phyloP scores from a whole-genome alignment of 2,797 vertebrate species.

The Pterois miles region DNA sequence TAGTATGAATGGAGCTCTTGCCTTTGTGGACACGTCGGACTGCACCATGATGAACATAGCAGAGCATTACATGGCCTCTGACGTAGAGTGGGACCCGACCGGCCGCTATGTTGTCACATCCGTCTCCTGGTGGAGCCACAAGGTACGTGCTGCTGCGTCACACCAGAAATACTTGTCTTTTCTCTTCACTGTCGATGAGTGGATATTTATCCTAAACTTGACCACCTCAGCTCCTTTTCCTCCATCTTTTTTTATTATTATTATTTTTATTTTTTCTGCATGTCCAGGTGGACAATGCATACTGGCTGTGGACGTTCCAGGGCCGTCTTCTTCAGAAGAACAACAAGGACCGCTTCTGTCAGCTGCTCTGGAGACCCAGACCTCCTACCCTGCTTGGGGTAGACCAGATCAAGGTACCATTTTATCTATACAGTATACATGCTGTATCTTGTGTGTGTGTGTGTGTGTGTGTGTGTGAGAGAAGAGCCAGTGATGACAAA shows the following conservation, averaged over 20 bases:
- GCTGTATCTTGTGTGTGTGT: background rate
- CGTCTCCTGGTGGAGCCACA: conserved; percentile 99
- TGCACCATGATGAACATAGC: conserved; percentile 99
- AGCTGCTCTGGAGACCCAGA: conserved; percentile 96
- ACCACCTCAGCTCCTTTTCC: background rate
- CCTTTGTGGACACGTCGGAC: conserved; percentile 97
- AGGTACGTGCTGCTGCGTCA: conserved; percentile 78
- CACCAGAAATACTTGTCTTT: background rate
- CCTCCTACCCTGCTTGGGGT: conserved; percentile 88
- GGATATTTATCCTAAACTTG: background rate
- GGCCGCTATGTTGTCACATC: conserved; percentile 96
- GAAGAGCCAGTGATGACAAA: conserved; percentile 51
- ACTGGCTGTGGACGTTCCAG: conserved; percentile 99
- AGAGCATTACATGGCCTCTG: conserved; percentile 97
- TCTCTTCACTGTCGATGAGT: background rate
- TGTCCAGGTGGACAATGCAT: conserved; percentile 95
- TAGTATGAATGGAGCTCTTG: conserved; percentile 98
- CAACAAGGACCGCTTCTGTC: conserved; percentile 98
- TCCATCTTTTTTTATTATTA: background rate
- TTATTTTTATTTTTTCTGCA: no score
- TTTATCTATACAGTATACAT: background rate
- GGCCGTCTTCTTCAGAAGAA: conserved; percentile 98
- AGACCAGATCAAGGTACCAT: conserved; percentile 91
- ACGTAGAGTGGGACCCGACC: conserved; percentile 98
- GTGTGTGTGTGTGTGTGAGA: background rate